Percentiles rank a stretch among this genome's conserved stretches.
These are phyloP conservation scores for Melozone crissalis DNA, from an alignment of 2,113 vertebrate species.

Conservation along the genomic window DNA sequence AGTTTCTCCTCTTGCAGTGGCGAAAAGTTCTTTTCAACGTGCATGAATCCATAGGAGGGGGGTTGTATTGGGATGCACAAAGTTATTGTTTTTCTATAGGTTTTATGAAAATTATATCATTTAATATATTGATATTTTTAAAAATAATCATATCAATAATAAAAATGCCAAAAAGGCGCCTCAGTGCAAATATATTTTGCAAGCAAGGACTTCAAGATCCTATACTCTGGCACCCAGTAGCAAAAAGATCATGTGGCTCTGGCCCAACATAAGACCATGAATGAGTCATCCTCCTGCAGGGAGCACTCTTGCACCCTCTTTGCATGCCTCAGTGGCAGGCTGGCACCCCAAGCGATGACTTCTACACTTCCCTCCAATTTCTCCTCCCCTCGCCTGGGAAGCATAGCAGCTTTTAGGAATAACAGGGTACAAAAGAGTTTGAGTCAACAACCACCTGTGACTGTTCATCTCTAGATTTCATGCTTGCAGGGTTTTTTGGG, in stretches of 20 bases:
- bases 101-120: background rate
- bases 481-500: background rate
- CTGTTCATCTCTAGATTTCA: conserved; percentile 21
- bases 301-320: conserved; percentile 16
- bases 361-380: background rate
- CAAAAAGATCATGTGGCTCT: background rate
- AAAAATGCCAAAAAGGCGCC: background rate
- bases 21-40: background rate
- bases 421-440: background rate
- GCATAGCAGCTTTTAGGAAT: background rate
- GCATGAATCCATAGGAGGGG: background rate
- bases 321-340: background rate
- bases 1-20: background rate
- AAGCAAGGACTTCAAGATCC: background rate
- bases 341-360: background rate
- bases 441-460: background rate
- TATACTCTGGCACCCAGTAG: background rate
- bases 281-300: background rate
- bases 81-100: background rate
- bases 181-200: background rate
- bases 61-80: background rate
- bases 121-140: background rate
- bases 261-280: background rate
- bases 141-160: background rate
- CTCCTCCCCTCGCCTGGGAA: background rate